These are phyloP conservation scores for Muscicapa comitata DNA, from an alignment of 2,797 vertebrate species.

Conservation along the genomic window DNA sequence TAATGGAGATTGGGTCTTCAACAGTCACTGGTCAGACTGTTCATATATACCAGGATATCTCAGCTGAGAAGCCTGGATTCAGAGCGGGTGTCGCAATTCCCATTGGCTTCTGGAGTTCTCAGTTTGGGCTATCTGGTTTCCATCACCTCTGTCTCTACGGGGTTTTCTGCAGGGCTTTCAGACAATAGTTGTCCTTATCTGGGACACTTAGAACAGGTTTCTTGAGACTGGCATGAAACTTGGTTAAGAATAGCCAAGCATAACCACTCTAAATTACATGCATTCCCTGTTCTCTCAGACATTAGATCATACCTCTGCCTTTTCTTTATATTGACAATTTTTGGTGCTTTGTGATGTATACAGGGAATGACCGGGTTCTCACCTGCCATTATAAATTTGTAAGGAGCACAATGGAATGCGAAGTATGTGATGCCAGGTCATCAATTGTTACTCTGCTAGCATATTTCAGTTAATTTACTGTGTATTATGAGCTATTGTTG, in stretches of 20 bases:
- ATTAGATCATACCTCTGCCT: not conserved
- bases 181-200: not conserved
- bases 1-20: not conserved
- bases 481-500: not conserved
- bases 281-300: not conserved
- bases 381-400: not conserved
- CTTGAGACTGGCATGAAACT: not conserved
- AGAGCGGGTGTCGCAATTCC: accelerated
- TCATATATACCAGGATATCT: not conserved
- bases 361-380: not conserved
- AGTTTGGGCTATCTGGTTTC: not conserved
- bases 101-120: not conserved
- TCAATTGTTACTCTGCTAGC: not conserved
- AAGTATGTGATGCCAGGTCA: not conserved
- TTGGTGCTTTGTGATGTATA: not conserved
- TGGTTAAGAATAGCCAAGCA: not conserved
- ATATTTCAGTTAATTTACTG: not conserved
- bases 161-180: not conserved
- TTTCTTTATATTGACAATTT: not conserved
- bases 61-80: not conserved
- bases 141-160: not conserved
- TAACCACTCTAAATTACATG: not conserved
- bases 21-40: accelerated
- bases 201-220: not conserved
- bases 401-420: not conserved